Evolutionary conservation across 2,888 invertebrate genomes (phyloP).

Genomic region (Exephanes ischioxanthus): DNA sequence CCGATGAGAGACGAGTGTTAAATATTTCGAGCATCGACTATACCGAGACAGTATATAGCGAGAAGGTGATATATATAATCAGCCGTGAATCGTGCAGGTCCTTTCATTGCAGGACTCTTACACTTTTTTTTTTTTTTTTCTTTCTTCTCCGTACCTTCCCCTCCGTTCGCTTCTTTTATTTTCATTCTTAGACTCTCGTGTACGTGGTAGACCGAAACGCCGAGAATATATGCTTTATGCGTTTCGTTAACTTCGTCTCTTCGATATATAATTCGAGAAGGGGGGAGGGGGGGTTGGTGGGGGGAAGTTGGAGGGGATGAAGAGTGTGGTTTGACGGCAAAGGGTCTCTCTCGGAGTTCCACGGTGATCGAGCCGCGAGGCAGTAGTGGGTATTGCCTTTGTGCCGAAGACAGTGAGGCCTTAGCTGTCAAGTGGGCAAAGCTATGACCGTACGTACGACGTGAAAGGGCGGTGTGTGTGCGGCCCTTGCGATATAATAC

Average conservation of each 20-base stretch:
- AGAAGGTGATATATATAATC: background rate
- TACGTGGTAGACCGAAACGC: background rate
- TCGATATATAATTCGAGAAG: constrained; percentile 27
- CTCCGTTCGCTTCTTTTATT: background rate
- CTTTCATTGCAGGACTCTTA: constrained; percentile 47
- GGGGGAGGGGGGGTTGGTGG: constrained; percentile 12
- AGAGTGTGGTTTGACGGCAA: constrained; percentile 44
- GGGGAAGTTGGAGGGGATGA: constrained; percentile 22
- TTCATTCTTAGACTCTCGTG: background rate
- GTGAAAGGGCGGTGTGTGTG: constrained; percentile 62
- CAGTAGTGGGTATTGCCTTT: constrained; percentile 68
- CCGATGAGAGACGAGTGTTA: background rate
- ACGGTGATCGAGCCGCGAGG: constrained; percentile 16
- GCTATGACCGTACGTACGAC: constrained; percentile 56
- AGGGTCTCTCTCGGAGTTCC: constrained; percentile 31
- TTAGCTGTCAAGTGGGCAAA: constrained; percentile 73
- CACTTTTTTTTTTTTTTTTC: constrained; percentile 22
- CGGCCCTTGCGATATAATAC: constrained; percentile 50
- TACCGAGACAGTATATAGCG: background rate
- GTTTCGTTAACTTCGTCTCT: constrained; percentile 26
- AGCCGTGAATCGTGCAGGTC: constrained; percentile 37
- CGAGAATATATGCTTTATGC: constrained; percentile 14
- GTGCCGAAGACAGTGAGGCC: constrained; percentile 72
- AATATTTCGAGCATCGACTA: background rate
- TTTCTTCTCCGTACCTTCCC: too few relatives aligned